Conservation (phyloP, 2,113 vertebrate genomes). For the Ursus arctos region DNA sequence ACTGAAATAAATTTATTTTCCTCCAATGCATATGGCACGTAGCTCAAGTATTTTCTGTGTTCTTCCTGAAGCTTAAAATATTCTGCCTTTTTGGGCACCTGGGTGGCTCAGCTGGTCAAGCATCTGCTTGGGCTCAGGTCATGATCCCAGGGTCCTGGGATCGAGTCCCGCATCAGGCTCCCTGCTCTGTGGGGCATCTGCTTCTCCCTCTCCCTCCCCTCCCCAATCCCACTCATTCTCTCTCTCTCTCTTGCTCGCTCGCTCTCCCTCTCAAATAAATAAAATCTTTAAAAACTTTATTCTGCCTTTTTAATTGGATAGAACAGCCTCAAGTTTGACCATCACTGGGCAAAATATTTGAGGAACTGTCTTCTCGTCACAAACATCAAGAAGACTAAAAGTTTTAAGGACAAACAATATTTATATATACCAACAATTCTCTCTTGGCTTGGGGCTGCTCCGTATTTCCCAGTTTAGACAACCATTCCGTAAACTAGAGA, state of each 20-base stretch:
- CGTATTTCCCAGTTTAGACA: neutral
- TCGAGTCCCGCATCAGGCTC: neutral
- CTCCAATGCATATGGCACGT: neutral
- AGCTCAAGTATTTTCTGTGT: neutral
- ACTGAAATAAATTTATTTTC: neutral
- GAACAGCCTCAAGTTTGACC: neutral
- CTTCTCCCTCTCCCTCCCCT: neutral
- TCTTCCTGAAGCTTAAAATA: conserved; percentile 47
- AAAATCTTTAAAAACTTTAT: neutral
- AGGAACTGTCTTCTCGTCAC: conserved; percentile 30
- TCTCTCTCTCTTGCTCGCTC: too few relatives aligned
- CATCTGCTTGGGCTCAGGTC: neutral
- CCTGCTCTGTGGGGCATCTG: neutral
- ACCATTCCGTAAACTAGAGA: neutral
- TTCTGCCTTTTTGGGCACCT: neutral
- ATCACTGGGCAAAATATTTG: neutral
- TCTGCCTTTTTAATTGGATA: neutral
- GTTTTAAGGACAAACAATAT: neutral
- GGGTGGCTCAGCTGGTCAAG: neutral
- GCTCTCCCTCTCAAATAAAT: neutral
- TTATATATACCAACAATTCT: neutral
- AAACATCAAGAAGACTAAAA: conserved; percentile 41
- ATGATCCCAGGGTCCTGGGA: neutral
- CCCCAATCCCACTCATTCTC: neutral
- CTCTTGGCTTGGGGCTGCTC: neutral